phyloP scores from a whole-genome alignment of 2,797 vertebrate genomes.

The Poecilia picta region DNA sequence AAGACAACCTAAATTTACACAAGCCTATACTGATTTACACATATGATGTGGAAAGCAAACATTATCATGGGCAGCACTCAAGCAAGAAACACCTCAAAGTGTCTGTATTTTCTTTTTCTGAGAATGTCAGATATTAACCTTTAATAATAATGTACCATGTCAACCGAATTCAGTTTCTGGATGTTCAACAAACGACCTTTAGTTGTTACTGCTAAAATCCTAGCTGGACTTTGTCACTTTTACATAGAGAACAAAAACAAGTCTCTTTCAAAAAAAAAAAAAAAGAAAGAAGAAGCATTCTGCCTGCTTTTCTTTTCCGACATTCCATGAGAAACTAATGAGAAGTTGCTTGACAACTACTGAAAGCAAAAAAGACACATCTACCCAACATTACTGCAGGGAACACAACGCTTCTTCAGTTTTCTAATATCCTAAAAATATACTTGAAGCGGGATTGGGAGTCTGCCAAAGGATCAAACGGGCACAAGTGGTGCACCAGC shows the following conservation, averaged over 20 bases:
- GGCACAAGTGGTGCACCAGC: slow-evolving; percentile 75
- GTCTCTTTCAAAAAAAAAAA: slow-evolving; percentile 41
- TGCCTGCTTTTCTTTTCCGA: slow-evolving; percentile 23
- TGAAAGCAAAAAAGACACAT: slow-evolving; percentile 57
- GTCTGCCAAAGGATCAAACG: slow-evolving; percentile 76
- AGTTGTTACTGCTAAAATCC: background rate
- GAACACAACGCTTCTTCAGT: slow-evolving; percentile 49
- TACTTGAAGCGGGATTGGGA: slow-evolving; percentile 57
- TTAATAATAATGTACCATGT: background rate
- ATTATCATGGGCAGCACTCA: background rate
- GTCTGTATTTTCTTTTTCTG: background rate
- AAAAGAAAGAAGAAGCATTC: slow-evolving; percentile 29
- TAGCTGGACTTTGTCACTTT: background rate
- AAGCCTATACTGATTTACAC: background rate
- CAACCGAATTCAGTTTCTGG: background rate
- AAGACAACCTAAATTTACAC: background rate
- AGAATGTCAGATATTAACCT: background rate
- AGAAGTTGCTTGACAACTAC: slow-evolving; percentile 51
- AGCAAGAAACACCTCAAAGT: background rate
- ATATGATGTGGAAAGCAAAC: background rate
- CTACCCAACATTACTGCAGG: slow-evolving; percentile 50
- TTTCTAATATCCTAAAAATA: slow-evolving; percentile 73
- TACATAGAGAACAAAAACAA: slow-evolving; percentile 49
- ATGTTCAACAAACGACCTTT: background rate
- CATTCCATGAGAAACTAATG: slow-evolving; percentile 41